Evolutionary conservation across 35 echinoderm and acorn worm species (phyloP).

Genomic region (Ophiothrix spiculata): DNA sequence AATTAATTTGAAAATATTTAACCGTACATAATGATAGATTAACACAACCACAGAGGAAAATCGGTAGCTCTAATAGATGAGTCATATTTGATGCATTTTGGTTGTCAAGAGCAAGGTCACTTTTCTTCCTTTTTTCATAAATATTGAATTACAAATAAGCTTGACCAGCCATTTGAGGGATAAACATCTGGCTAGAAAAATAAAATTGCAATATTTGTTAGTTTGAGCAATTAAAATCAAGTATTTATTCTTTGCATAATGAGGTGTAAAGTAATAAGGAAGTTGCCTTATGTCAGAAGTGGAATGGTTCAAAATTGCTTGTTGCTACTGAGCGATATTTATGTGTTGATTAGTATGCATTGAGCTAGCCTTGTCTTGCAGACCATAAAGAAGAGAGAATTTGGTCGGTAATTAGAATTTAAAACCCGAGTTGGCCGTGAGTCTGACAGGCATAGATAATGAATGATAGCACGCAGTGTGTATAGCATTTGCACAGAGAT

Average conservation of each 20-base stretch:
- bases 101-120: neutral
- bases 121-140: neutral
- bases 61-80: neutral
- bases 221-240: neutral
- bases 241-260: neutral
- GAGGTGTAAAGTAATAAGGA: neutral
- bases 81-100: neutral
- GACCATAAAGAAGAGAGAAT: neutral
- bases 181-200: neutral
- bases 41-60: neutral
- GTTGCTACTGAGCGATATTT: neutral
- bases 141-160: neutral
- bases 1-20: neutral
- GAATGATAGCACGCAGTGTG: neutral
- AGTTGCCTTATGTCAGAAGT: neutral
- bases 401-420: neutral
- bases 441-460: neutral
- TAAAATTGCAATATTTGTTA: neutral
- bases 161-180: neutral
- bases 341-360: neutral
- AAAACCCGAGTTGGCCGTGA: neutral
- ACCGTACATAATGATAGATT: neutral
- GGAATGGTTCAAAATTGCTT: neutral
- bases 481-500: neutral
- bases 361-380: neutral